Evolutionary conservation across 2,888 invertebrate species (phyloP).

Genomic region (Diploptera punctata): DNA sequence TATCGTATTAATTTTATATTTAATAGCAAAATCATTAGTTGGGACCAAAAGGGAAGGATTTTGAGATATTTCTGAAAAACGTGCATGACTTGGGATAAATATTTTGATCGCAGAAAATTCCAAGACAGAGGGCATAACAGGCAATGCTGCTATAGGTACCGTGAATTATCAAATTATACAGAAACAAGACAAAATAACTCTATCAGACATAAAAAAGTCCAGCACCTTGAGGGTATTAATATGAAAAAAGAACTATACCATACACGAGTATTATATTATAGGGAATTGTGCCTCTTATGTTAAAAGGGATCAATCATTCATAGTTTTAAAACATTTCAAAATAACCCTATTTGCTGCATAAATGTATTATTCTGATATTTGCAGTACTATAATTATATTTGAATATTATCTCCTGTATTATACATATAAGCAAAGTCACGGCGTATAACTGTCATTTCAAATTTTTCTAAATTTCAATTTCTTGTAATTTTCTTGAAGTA

Average conservation of each 20-base stretch:
- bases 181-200: background rate
- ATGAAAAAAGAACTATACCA: constrained; percentile 15
- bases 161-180: background rate
- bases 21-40: too few species aligned
- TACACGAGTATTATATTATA: constrained; percentile 32
- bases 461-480: too few species aligned
- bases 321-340: constrained; percentile 24
- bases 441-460: background rate
- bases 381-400: constrained; percentile 19
- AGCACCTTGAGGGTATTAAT: constrained; percentile 15
- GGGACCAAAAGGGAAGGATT: background rate
- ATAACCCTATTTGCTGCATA: constrained; percentile 31
- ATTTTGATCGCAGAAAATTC: background rate
- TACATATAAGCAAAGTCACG: background rate
- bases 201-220: background rate
- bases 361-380: constrained; percentile 11
- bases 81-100: constrained; percentile 1
- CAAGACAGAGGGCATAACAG: background rate
- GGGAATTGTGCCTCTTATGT: constrained; percentile 42
- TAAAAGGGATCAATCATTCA: constrained; percentile 38
- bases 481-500: too few species aligned
- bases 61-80: background rate
- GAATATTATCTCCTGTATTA: constrained; percentile 1
- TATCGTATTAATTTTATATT: too few species aligned
- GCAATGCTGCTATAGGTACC: constrained; percentile 3